Evolutionary conservation across 2,797 vertebrate genomes (phyloP), one percentile per base, ranked within the genome.

Genomic region (Passerculus sandwichensis): DNA sequence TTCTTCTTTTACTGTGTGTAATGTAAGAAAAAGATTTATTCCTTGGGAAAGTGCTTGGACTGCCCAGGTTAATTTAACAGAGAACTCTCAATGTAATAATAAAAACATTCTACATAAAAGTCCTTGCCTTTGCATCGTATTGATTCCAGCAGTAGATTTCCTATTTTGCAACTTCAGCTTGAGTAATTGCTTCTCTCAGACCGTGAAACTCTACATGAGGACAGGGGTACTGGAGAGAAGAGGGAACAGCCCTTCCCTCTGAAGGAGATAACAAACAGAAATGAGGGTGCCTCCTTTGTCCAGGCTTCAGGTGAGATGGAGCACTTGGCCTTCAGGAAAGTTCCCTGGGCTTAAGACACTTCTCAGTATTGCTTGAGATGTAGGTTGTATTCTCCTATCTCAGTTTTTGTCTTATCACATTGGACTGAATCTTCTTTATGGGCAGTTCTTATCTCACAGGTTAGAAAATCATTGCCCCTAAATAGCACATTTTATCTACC

Each of bases 61-160:
- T 86, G 27, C 67, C 56, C 88, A 83, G 51, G 56, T 96, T 97
- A 96, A 97, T 97, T 97, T 95, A 96, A 95, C 61, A 94, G 69
- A 97, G 60, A 71, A 71, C 57, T 89, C 42, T 90, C 85, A 84
- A 51, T 36, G 44, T 75, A 93, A 66, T 91, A 97, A 97, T 96
- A 97, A 97, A 98, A 94, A 86, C 60, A 85, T 66, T 87, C 70
- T 84, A 50, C n/a, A 21, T n/a, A 9, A 40, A 91, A 54, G 16
- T 53, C 59, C 27, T 54, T 79, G 82, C 23, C 8, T 94, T 83
- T 56, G 19, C 42, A 73, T 42, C 86, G 57, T 75, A 85, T 94
- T 95, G 79, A 91, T 86, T 96, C 89, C 88, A 78, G 62, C 65
- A 74, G 74, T 15, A 80, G 50, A 51, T 89, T 91, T 91, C 19